Percentiles rank a stretch among this genome's conserved stretches.
Conservation (phyloP, 2,888 invertebrate genomes). For the Hipparchia semele region DNA sequence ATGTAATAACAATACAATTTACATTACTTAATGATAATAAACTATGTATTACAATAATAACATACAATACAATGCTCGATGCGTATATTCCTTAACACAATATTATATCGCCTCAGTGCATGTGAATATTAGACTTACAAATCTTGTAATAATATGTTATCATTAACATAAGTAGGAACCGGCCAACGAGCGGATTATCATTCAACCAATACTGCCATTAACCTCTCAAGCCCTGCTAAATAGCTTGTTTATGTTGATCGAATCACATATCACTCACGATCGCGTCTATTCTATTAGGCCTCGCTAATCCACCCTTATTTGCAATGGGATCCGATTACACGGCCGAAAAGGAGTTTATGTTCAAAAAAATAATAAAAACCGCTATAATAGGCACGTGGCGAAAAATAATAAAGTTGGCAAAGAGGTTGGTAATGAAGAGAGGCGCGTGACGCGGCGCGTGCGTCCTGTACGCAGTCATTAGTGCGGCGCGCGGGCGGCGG, state of each 20-base stretch:
- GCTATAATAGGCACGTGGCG: slow-evolving; percentile 73
- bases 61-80: too few relatives aligned
- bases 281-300: slow-evolving; percentile 50
- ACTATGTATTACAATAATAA: too few relatives aligned
- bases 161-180: slow-evolving; percentile 6
- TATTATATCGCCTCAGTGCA: too few relatives aligned
- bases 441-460: slow-evolving; percentile 62
- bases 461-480: slow-evolving; percentile 47
- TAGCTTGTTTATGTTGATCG: slow-evolving; percentile 72
- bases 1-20: too few relatives aligned
- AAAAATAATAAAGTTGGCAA: slow-evolving; percentile 74
- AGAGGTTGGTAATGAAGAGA: slow-evolving; percentile 70
- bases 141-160: not conserved
- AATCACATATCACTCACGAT: slow-evolving; percentile 70
- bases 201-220: slow-evolving; percentile 57
- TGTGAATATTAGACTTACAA: too few relatives aligned
- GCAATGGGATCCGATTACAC: slow-evolving; percentile 69
- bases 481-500: slow-evolving; percentile 47
- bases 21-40: too few relatives aligned
- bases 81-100: too few relatives aligned
- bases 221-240: slow-evolving; percentile 61
- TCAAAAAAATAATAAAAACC: slow-evolving; percentile 62
- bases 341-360: slow-evolving; percentile 52
- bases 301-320: slow-evolving; percentile 54
- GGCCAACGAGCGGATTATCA: slow-evolving; percentile 24